phyloP scores from a whole-genome alignment of 2,113 vertebrate species.

The Phocoena sinus region DNA sequence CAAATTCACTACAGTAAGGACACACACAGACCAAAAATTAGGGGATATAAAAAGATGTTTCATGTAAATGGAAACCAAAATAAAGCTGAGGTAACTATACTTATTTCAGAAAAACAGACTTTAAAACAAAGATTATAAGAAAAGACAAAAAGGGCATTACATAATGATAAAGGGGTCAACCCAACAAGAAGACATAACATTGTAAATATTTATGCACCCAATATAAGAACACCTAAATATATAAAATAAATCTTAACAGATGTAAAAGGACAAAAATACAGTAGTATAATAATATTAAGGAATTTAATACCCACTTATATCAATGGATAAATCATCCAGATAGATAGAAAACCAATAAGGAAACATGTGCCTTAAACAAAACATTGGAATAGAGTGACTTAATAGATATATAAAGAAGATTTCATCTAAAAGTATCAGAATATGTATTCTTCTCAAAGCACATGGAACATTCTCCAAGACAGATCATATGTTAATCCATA shows the following conservation, averaged over 20 bases:
- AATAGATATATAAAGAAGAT: neutral
- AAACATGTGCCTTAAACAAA: neutral
- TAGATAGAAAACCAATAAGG: neutral
- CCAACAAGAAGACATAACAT: neutral
- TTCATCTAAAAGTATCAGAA: neutral
- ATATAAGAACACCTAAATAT: neutral
- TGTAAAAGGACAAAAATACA: neutral
- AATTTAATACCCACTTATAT: neutral
- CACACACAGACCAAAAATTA: neutral
- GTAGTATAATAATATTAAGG: neutral
- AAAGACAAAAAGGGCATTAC: neutral
- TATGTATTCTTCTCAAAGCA: neutral
- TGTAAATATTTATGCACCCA: neutral
- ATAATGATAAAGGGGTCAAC: neutral
- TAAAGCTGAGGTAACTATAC: neutral
- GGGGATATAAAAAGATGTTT: neutral
- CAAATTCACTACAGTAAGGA: neutral
- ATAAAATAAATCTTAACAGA: neutral
- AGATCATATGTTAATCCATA: neutral
- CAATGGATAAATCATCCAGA: neutral
- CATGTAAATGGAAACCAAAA: neutral
- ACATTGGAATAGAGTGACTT: neutral
- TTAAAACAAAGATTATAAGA: neutral
- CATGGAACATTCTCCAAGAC: neutral
- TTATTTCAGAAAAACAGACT: neutral